Base-by-base conservation (phyloP, 2,113 vertebrate species). In the Amia ocellicauda region DNA sequence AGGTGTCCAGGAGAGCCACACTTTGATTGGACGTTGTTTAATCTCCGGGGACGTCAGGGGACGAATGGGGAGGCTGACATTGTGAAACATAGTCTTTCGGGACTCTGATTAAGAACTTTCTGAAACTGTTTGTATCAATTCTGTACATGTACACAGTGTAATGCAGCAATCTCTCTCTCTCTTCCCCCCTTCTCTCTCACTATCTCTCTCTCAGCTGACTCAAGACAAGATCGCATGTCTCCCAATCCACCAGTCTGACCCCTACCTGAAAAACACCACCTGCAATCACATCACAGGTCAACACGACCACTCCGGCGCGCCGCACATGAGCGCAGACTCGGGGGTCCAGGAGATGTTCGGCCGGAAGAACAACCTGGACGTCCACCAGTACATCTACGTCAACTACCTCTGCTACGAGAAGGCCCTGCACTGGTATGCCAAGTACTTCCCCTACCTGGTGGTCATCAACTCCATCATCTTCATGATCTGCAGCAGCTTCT, bases 201-300 rank as follows among this genome's bases (percentile, higher is more conserved):
- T 26, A 17, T 51, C 58, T 41, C 31, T 63, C 24, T 61, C 53
- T 42, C 68, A 96, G 94, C 89, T 95, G 61, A 94, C 93, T 0
- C 93, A 96, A 63, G 93, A 96, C 69, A 95, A 93, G 78, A 95
- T 96, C 43, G 80, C 91, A 7, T 96, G 94, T 54, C 88, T 95
- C 51, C 94, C 94, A 9, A 92, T 81, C 62, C 92, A 77, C 1
- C 75, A 86, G 36, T 80, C 81, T 47, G 83, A 73, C 40, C 60
- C 70, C 2, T 83, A 79, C 0, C 68, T 72, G 0, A 78, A 81
- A 2, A 82, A 77, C 11, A 80, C 85, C 3, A 69, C 87, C 0
- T 94, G 93, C 74, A 83, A 71, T 73, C 75, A 91, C 60, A 83
- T 91, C 55, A 64, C 67, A 2, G 64, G 64, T 28, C 73, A 78